phyloP scores from a whole-genome alignment of 2,888 invertebrate species.

The Tenthredo mesomela region DNA sequence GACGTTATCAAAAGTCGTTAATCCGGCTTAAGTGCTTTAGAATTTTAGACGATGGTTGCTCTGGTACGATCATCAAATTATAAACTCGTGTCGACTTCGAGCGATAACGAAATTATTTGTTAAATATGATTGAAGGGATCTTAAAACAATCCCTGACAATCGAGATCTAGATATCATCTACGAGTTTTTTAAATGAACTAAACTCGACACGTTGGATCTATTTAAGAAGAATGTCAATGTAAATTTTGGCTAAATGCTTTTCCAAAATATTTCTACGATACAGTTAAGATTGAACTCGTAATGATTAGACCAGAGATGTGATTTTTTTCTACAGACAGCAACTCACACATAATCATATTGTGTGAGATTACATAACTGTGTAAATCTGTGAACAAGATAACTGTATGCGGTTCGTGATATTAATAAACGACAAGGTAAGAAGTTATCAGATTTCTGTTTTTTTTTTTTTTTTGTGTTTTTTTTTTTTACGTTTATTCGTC shows the following conservation, averaged over 20 bases:
- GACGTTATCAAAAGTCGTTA: conserved; percentile 17
- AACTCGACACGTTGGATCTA: neutral
- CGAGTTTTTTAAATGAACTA: neutral
- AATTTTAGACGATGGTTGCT: neutral
- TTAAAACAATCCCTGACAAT: neutral
- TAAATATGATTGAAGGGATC: neutral
- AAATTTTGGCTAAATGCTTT: neutral
- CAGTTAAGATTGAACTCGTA: neutral
- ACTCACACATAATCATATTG: neutral
- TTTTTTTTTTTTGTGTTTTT: too few relatives aligned
- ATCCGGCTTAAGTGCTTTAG: conserved; percentile 3
- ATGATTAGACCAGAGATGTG: too few relatives aligned
- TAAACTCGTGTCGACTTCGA: neutral
- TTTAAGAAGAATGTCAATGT: too few relatives aligned
- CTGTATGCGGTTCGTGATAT: neutral
- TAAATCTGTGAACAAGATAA: neutral
- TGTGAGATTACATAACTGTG: conserved; percentile 3
- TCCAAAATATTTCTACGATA: neutral
- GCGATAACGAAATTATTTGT: neutral
- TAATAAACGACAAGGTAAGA: neutral
- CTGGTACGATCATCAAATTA: conserved; percentile 9
- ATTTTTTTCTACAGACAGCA: neutral
- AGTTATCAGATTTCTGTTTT: neutral
- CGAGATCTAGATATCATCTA: neutral
- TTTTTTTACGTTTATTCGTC: too few relatives aligned